Percentiles rank a stretch among this genome's conserved stretches.
These are phyloP conservation scores for Sialis fuliginosa DNA, from an alignment of 2,888 invertebrate species.

Conservation along the genomic window DNA sequence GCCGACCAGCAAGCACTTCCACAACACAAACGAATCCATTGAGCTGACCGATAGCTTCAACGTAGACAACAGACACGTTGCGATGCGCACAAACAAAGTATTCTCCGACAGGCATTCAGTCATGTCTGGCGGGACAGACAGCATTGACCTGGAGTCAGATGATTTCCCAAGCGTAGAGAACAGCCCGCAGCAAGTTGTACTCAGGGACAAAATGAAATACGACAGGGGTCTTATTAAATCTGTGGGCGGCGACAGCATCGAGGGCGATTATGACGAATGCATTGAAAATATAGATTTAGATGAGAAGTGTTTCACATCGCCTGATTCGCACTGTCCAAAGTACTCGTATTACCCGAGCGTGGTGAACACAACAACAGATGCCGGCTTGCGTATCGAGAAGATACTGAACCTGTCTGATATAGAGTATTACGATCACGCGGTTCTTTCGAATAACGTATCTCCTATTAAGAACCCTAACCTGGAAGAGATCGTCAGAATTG, in stretches of 20 bases:
- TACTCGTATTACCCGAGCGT: neutral
- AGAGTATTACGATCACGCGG: neutral
- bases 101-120: too few species aligned
- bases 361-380: neutral
- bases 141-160: too few species aligned
- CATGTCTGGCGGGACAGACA: too few species aligned
- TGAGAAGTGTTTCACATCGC: neutral
- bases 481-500: too few species aligned
- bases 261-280: neutral
- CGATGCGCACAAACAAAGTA: too few species aligned
- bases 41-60: too few species aligned
- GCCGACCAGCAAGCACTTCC: too few species aligned
- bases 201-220: too few species aligned
- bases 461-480: neutral
- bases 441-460: neutral
- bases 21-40: too few species aligned
- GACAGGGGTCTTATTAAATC: neutral
- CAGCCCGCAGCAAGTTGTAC: too few species aligned
- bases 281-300: neutral
- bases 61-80: too few species aligned
- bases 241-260: neutral
- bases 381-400: neutral
- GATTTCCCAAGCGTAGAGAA: too few species aligned
- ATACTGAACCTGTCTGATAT: neutral
- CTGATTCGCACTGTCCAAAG: neutral